Base-by-base conservation (phyloP, 1,140 invertebrate species). In the Maniola jurtina region DNA sequence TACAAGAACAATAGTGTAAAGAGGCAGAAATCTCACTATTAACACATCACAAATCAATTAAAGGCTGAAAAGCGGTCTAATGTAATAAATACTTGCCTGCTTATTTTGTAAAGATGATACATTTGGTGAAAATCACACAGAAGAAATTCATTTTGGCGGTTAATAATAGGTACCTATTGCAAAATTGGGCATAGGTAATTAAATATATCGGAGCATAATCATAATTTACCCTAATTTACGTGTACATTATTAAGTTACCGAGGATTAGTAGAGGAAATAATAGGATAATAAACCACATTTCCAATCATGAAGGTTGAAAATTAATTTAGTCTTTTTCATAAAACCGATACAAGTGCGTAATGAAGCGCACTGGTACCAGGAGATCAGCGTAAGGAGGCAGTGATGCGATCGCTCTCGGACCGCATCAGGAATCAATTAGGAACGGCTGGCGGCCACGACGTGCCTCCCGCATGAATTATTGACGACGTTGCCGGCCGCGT, bases 371-470 rank as follows among this genome's bases (percentile, higher is more conserved):
- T 76, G 74, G 76, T 83, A 77, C 80, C 82, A 73, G 59, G 80
- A 82, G 78, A 77, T 79, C 75, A 80, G 76, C 73, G 80, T 76
- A 81, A 85, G 83, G 77, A 86, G 81, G 73, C 86, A 88, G 81
- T 88, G 84, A 89, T 86, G 86, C 84, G 84, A 80, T 81, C 81
- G 80, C 77, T 83, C 81, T 81, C 76, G 76, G 78, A 72, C 83
- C 79, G 80, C 84, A 86, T 88, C 85, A 89, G 85, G 81, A 88
- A 88, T 89, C 87, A 89, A 89, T 89, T 89, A 86, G 82, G 83
- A 81, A 79, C 84, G 86, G 80, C 83, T 83, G 84, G 75, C 84
- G 76, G 79, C 80, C 77, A 83, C 83, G 78, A 78, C 78, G 86
- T 81, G 84, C 80, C 79, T 84, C 77, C 83, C 84, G 83, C 84